phyloP scores from a whole-genome alignment of 1,140 invertebrate species.

The Plutomurus gul region DNA sequence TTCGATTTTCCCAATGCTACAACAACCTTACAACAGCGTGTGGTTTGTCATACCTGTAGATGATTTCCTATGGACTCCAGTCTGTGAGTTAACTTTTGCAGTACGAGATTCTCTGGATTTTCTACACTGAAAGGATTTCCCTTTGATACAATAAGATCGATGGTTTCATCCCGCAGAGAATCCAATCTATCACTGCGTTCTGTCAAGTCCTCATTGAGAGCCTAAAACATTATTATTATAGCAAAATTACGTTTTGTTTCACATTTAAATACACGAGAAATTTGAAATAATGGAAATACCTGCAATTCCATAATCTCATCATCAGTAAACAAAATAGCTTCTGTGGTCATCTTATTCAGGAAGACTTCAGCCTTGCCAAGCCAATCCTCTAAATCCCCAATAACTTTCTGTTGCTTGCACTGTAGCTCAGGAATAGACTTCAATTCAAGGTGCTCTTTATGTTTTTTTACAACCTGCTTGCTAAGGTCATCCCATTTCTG shows the following conservation, averaged over 20 bases:
- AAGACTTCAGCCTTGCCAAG: slow-evolving; percentile 60
- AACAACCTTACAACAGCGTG: too few relatives aligned
- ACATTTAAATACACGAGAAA: neutral
- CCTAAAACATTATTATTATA: slow-evolving; percentile 30
- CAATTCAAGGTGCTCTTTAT: slow-evolving; percentile 14
- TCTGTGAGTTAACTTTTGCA: slow-evolving; percentile 46
- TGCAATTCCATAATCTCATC: slow-evolving; percentile 59
- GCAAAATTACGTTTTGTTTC: neutral
- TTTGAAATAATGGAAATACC: neutral
- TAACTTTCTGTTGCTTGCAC: slow-evolving; percentile 44
- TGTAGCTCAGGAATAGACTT: slow-evolving; percentile 40
- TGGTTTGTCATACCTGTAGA: slow-evolving; percentile 48
- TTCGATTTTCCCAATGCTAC: too few relatives aligned
- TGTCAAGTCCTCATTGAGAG: slow-evolving; percentile 48
- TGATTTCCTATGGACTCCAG: slow-evolving; percentile 50
- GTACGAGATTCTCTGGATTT: slow-evolving; percentile 43
- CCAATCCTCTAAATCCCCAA: slow-evolving; percentile 61
- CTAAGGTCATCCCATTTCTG: slow-evolving; percentile 56
- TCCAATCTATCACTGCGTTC: slow-evolving; percentile 42
- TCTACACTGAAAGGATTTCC: slow-evolving; percentile 47
- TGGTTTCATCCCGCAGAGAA: slow-evolving; percentile 42
- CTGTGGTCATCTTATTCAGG: slow-evolving; percentile 66
- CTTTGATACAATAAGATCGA: slow-evolving; percentile 43
- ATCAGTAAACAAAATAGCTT: slow-evolving; percentile 73
- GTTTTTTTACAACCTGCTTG: slow-evolving; percentile 40